A percentile compares a stretch with the other conserved stretches of the same genome.
Conservation (phyloP, 2,888 invertebrate genomes). For the Axea sp. region DNA sequence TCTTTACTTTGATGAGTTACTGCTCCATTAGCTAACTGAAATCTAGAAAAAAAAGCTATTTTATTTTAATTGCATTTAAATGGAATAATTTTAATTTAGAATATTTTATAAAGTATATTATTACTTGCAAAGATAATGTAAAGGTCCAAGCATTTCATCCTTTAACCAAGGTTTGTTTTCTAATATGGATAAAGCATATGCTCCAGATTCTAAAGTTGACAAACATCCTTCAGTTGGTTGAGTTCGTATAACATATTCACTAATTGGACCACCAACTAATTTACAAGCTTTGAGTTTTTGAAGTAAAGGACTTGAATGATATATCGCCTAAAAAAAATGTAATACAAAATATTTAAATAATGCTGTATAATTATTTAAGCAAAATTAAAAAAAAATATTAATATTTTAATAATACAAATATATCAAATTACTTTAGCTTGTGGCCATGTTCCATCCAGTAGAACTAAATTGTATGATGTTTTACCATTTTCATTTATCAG, state of each 20-base stretch:
- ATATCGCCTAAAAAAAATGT: slow-evolving; percentile 87
- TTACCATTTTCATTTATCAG: slow-evolving; percentile 76
- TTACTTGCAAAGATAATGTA: slow-evolving; percentile 88
- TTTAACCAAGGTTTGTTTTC: slow-evolving; percentile 86
- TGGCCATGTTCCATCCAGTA: slow-evolving; percentile 97
- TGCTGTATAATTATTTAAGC: too few relatives aligned
- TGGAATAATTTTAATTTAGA: too few relatives aligned
- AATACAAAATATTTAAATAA: too few relatives aligned
- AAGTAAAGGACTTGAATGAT: slow-evolving; percentile 88
- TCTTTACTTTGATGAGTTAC: slow-evolving; percentile 96
- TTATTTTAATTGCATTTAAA: too few relatives aligned
- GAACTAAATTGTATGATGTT: slow-evolving; percentile 86
- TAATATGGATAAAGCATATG: slow-evolving; percentile 87
- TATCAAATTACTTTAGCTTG: slow-evolving; percentile 86
- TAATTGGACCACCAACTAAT: slow-evolving; percentile 85
- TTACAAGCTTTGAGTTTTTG: slow-evolving; percentile 90
- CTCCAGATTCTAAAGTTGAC: slow-evolving; percentile 93
- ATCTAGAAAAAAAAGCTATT: slow-evolving; percentile 77
- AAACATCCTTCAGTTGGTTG: slow-evolving; percentile 95
- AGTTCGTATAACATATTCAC: slow-evolving; percentile 95
- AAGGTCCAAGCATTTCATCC: slow-evolving; percentile 86
- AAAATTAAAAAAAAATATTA: too few relatives aligned
- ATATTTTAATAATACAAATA: too few relatives aligned
- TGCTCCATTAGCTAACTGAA: slow-evolving; percentile 94
- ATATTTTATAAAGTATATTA: too few relatives aligned